Percentiles rank a stretch among this genome's conserved stretches.
Conservation (phyloP, 2,113 vertebrate genomes). For the Hucho hucho region DNA sequence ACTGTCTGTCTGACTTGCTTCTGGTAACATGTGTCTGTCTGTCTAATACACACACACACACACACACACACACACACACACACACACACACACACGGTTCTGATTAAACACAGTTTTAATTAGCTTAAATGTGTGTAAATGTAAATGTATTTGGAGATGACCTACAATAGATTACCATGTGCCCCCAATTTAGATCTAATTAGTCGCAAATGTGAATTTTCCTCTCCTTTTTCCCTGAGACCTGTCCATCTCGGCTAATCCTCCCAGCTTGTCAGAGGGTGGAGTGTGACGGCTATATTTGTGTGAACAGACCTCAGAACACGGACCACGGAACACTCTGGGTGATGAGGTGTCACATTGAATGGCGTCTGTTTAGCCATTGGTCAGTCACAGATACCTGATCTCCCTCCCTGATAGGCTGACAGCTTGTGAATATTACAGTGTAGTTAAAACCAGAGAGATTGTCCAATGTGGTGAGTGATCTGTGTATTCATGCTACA, state of each 20-base stretch:
- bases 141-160: slow-evolving; percentile 72
- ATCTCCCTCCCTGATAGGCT: slow-evolving; percentile 29
- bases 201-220: slow-evolving; percentile 55
- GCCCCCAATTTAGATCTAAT: slow-evolving; percentile 76
- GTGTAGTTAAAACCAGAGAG: slow-evolving; percentile 29
- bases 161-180: slow-evolving; percentile 71
- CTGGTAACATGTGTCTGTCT: slow-evolving; percentile 18
- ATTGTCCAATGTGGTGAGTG: slow-evolving; percentile 26
- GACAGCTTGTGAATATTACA: slow-evolving; percentile 17
- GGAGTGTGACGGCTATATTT: slow-evolving; percentile 2
- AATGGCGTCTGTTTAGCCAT: slow-evolving; percentile 39
- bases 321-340: background rate
- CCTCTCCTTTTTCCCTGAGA: slow-evolving; percentile 18
- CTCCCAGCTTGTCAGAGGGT: background rate
- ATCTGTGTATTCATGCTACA: slow-evolving; percentile 61
- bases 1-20: slow-evolving; percentile 35
- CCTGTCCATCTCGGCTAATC: slow-evolving; percentile 3
- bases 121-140: slow-evolving; percentile 70
- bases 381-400: slow-evolving; percentile 16
- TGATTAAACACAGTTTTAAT: slow-evolving; percentile 77
- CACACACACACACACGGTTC: slow-evolving; percentile 23
- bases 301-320: slow-evolving; percentile 1
- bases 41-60: background rate
- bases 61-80: background rate
- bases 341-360: slow-evolving; percentile 34